phyloP scores from a whole-genome alignment of 2,888 invertebrate species.

The Acronicta aceris region DNA sequence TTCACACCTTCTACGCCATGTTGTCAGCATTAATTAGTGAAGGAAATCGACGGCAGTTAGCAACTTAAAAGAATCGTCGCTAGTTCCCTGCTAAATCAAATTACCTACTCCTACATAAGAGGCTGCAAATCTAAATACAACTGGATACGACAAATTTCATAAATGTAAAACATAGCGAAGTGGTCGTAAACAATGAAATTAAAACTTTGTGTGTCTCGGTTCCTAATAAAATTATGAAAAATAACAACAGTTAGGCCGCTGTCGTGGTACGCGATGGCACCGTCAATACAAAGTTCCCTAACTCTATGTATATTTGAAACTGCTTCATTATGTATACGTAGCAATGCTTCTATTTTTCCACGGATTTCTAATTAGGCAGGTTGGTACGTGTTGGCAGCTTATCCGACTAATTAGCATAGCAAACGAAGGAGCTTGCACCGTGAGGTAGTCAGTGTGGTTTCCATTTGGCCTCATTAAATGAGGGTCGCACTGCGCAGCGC shows the following conservation, averaged over 20 bases:
- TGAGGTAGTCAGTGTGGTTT: conserved; percentile 66
- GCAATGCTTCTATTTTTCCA: conserved; percentile 57
- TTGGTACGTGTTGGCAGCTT: conserved; percentile 69
- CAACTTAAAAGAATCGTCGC: background rate
- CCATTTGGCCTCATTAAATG: conserved; percentile 68
- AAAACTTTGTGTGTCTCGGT: conserved; percentile 29
- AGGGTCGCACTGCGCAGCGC: conserved; percentile 51
- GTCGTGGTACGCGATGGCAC: conserved; percentile 57
- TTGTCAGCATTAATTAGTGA: conserved; percentile 34
- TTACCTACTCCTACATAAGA: conserved; percentile 17
- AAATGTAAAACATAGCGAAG: conserved; percentile 8
- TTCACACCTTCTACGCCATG: conserved; percentile 14
- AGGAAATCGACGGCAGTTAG: conserved; percentile 14
- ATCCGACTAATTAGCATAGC: conserved; percentile 79
- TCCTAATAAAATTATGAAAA: conserved; percentile 41
- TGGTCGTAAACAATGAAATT: conserved; percentile 19
- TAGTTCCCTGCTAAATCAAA: too few relatives aligned
- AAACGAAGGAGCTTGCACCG: conserved; percentile 71
- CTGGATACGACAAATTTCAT: conserved; percentile 9
- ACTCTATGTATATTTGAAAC: conserved; percentile 27
- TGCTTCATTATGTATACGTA: conserved; percentile 54
- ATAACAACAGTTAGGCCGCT: conserved; percentile 30
- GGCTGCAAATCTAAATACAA: conserved; percentile 36
- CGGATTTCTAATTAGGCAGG: conserved; percentile 69
- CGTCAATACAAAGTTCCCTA: conserved; percentile 32